These are phyloP conservation scores for Notolabrus celidotus DNA, from an alignment of 2,797 vertebrate genomes.

Conservation along the genomic window DNA sequence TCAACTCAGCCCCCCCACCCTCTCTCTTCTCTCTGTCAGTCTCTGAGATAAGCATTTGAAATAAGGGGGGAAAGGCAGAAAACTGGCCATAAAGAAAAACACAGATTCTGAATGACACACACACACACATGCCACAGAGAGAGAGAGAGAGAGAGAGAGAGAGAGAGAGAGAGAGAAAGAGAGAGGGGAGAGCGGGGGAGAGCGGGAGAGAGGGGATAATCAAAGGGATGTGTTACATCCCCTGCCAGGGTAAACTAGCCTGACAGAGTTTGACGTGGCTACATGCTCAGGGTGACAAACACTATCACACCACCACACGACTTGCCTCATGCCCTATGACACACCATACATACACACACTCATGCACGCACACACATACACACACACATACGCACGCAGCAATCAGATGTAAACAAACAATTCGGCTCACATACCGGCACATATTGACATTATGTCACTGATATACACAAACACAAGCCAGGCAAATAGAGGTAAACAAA, in stretches of 20 bases:
- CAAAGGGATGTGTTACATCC: constrained; percentile 59
- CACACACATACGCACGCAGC: constrained; percentile 13
- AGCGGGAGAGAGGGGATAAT: constrained; percentile 33
- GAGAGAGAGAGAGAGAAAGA: not conserved
- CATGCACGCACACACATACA: constrained; percentile 22
- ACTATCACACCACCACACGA: constrained; percentile 64
- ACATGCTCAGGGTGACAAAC: constrained; percentile 77
- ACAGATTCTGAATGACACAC: constrained; percentile 34
- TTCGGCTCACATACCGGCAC: constrained; percentile 33
- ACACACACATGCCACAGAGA: constrained; percentile 2
- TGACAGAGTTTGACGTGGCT: constrained; percentile 76
- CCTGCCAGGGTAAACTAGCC: constrained; percentile 62
- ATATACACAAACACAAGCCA: constrained; percentile 47
- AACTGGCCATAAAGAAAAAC: constrained; percentile 45
- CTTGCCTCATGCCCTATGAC: constrained; percentile 48
- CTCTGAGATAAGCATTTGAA: constrained; percentile 67
- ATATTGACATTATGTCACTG: constrained; percentile 53
- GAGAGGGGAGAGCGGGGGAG: constrained; percentile 6
- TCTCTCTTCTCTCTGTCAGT: constrained; percentile 59
- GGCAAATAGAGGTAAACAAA: constrained; percentile 37
- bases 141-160: not conserved
- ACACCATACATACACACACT: constrained; percentile 18
- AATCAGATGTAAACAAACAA: constrained; percentile 43
- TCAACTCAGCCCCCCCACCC: constrained; percentile 46
- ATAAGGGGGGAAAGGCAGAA: constrained; percentile 43